Evolutionary conservation across 2,888 invertebrate species (phyloP).

Genomic region (Cabera pusaria): DNA sequence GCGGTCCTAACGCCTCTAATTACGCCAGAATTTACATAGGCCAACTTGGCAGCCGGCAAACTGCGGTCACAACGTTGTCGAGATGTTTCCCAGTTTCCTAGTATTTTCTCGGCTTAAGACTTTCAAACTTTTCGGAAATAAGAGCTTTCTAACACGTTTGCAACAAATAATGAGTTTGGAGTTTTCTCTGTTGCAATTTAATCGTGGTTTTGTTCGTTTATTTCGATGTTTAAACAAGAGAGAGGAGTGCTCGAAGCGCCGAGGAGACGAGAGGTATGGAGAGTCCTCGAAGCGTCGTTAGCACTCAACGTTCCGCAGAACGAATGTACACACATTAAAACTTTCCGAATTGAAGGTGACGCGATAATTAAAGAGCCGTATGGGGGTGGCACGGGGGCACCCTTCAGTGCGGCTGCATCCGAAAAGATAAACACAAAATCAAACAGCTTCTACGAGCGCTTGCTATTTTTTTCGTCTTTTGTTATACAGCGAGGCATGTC

Average conservation of each 20-base stretch:
- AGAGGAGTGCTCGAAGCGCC: conserved; percentile 60
- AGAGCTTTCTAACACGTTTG: conserved; percentile 21
- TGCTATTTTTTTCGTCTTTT: conserved; percentile 30
- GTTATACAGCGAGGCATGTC: conserved; percentile 26
- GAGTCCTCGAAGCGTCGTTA: conserved; percentile 66
- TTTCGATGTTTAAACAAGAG: conserved; percentile 71
- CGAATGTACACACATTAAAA: conserved; percentile 78
- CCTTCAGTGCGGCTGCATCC: conserved; percentile 42
- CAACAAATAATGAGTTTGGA: conserved; percentile 35
- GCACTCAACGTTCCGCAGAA: conserved; percentile 56
- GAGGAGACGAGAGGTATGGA: conserved; percentile 59
- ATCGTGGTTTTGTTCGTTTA: conserved; percentile 63
- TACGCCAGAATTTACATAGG: conserved; percentile 61
- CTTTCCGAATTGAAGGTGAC: conserved; percentile 70
- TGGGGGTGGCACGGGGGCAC: conserved; percentile 49
- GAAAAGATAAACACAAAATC: conserved; percentile 38
- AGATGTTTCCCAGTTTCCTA: conserved; percentile 42
- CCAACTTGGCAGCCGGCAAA: conserved; percentile 65
- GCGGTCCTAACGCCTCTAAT: conserved; percentile 63
- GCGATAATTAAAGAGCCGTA: conserved; percentile 61
- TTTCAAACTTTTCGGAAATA: conserved; percentile 26
- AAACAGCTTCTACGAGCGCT: conserved; percentile 19
- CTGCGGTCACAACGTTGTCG: conserved; percentile 48
- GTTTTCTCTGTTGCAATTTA: conserved; percentile 48
- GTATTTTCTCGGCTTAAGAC: conserved; percentile 19